A percentile compares a stretch with the other conserved stretches of the same genome.
Evolutionary conservation across 2,113 vertebrate species (phyloP).

Genomic region (Pedionomus torquatus): DNA sequence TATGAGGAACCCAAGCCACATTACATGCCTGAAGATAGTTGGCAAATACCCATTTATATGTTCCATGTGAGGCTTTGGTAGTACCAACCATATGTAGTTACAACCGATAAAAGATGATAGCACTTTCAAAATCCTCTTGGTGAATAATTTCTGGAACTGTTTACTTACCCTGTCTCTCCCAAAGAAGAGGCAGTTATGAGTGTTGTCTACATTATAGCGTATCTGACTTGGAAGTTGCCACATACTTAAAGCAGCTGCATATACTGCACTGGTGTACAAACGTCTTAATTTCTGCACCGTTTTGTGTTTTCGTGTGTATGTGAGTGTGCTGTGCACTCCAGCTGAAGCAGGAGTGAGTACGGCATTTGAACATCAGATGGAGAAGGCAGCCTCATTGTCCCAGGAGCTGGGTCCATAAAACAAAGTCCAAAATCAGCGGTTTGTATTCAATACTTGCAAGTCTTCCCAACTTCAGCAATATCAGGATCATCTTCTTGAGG

Average conservation of each 20-base stretch:
- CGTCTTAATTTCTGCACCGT: background rate
- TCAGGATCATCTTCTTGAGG: background rate
- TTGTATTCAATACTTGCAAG: background rate
- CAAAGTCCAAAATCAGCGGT: background rate
- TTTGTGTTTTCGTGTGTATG: background rate
- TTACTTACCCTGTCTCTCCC: background rate
- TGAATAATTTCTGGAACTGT: background rate
- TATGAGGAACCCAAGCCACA: background rate
- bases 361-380: background rate
- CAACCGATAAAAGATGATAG: background rate
- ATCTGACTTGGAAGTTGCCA: background rate
- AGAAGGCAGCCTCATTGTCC: background rate
- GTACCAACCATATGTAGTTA: background rate
- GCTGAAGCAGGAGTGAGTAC: background rate
- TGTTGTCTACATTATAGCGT: fast-evolving
- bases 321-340: background rate
- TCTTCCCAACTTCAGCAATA: background rate
- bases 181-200: background rate
- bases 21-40: background rate
- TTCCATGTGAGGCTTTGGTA: background rate
- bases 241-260: background rate
- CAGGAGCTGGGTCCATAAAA: background rate
- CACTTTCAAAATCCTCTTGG: background rate
- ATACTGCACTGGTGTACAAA: background rate
- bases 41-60: background rate